phyloP scores from a whole-genome alignment of 1,140 invertebrate genomes.

The Heterodera schachtii region DNA sequence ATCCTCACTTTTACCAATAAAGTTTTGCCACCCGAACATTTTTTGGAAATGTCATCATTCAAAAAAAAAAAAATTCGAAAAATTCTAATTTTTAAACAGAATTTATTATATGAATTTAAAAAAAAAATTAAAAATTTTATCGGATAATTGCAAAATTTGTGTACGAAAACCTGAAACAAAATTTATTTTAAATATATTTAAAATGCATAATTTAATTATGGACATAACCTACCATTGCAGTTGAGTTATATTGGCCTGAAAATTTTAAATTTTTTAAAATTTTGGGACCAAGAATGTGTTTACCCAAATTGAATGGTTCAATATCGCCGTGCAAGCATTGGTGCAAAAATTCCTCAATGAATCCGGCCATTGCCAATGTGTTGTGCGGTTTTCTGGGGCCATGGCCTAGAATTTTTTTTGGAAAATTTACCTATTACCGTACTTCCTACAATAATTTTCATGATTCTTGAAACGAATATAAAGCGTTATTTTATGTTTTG shows the following conservation, averaged over 20 bases:
- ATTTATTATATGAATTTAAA: background rate
- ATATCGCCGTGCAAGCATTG: conserved; percentile 51
- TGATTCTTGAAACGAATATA: too few species aligned
- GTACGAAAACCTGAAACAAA: too few species aligned
- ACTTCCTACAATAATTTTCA: too few species aligned
- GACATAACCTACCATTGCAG: conserved; percentile 36
- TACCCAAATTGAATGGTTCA: conserved; percentile 44
- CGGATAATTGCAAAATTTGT: too few species aligned
- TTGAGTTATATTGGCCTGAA: conserved; percentile 54
- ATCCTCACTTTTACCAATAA: too few species aligned
- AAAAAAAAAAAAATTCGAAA: too few species aligned
- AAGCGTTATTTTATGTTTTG: too few species aligned
- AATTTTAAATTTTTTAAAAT: background rate
- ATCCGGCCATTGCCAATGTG: conserved; percentile 51
- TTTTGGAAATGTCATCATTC: too few species aligned
- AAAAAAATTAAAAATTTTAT: background rate
- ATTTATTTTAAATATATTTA: background rate
- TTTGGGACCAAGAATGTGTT: background rate
- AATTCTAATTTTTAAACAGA: too few species aligned
- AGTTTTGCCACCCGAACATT: too few species aligned
- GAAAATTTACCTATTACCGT: too few species aligned
- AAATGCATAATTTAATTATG: too few species aligned
- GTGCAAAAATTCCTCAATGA: conserved; percentile 53
- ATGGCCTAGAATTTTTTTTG: conserved; percentile 26
- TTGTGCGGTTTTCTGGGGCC: conserved; percentile 52